Evolutionary conservation across 2,888 invertebrate species (phyloP).

Genomic region (Beris chalybata): DNA sequence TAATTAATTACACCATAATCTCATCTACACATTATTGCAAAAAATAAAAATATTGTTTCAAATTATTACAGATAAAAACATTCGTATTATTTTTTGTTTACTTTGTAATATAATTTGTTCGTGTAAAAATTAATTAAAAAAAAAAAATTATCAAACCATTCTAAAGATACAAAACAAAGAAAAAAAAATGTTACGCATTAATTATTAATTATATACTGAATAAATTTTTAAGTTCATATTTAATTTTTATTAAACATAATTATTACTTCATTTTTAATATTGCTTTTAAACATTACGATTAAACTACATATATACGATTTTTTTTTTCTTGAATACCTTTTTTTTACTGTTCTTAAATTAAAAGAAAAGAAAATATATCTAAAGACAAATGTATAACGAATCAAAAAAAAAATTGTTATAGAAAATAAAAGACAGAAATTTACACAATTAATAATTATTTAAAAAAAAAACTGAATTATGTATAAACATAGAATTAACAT

Average conservation of each 20-base stretch:
- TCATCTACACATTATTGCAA: too few species aligned
- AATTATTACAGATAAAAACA: background rate
- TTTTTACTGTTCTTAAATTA: constrained; percentile 3
- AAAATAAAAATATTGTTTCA: constrained; percentile 20
- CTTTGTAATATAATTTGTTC: constrained; percentile 8
- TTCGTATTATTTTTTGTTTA: too few species aligned
- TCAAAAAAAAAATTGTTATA: constrained; percentile 8
- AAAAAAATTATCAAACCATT: background rate
- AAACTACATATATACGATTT: constrained; percentile 18
- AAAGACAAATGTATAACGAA: too few species aligned
- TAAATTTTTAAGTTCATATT: constrained; percentile 1
- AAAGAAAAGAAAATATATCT: too few species aligned
- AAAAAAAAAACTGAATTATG: too few species aligned
- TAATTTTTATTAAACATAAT: constrained; percentile 11
- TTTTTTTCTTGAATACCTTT: constrained; percentile 35
- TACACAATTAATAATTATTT: constrained; percentile 12
- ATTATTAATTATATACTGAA: constrained; percentile 10
- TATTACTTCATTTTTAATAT: constrained; percentile 4
- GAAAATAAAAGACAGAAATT: constrained; percentile 10
- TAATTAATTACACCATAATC: too few species aligned
- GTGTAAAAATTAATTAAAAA: background rate
- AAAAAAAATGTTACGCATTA: constrained; percentile 1
- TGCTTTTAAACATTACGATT: constrained; percentile 19
- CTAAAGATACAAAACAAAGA: constrained; percentile 1
- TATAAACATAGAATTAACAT: too few species aligned